Base-by-base conservation (phyloP, 2,888 invertebrate species). In the Ceraclea dissimilis region DNA sequence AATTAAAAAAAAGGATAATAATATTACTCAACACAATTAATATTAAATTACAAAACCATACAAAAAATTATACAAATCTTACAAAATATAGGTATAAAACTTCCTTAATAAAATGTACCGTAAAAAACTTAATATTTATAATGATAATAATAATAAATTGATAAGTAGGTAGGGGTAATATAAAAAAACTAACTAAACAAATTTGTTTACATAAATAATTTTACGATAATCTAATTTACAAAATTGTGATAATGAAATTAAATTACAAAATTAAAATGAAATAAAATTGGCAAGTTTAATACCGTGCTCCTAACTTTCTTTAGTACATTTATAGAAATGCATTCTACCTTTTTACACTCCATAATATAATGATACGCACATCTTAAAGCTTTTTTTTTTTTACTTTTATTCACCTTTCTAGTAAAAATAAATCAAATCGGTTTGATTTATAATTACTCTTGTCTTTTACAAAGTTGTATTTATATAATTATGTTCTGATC, bases 281-380 rank as follows among this genome's bases (percentile, higher is more conserved):
- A 56, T 58, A 59, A 60, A 58, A 58, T 62, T 62, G 62, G 62
- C 62, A 62, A 62, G 62, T 60, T 54, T 58, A 60, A 62, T 60
- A 62, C 61, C 59, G 58, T 58, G 56, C 56, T 61, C 53, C 51
- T 57, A 54, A 58, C 10, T n/a, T n/a, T n/a, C n/a, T n/a, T n/a
- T n/a, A n/a, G n/a, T n/a, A n/a, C n/a, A n/a, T n/a, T 52, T 51
- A 51, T 33, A 55, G 55, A 33, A 20, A 59, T 52, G 50, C 44
- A 53, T 33, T 13, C 48, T 17, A 46, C 26, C 46, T 34, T 33
- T 46, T 47, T 56, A 53, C 56, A 48, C 4, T 22, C 31, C 34
- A 51, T 39, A 56, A 43, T 62, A 52, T 62, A 39, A 26, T 39
- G 62, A 62, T 62, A 62, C 62, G 60, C 58, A 62, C 57, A 53